Conservation (phyloP, 2,113 vertebrate genomes). For the Ammodytes dubius region DNA sequence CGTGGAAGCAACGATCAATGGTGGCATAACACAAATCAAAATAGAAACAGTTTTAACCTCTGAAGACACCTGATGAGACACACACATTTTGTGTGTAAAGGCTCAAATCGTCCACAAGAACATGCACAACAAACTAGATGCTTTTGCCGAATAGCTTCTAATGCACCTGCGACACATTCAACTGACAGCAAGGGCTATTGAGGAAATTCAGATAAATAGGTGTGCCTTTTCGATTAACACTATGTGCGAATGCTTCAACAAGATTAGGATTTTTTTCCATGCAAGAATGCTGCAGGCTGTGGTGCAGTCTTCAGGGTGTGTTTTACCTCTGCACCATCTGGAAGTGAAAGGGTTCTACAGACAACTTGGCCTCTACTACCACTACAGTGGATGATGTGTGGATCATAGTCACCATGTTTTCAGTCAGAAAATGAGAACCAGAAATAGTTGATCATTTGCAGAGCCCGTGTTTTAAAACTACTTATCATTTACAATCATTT, state of each 20-base stretch:
- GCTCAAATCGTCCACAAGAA: neutral
- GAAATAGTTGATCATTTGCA: neutral
- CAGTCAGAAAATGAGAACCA: neutral
- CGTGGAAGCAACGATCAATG: neutral
- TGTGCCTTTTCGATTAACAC: neutral
- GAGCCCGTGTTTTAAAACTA: neutral
- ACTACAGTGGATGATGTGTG: neutral
- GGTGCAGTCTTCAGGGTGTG: neutral
- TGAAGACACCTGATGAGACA: neutral
- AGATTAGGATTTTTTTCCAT: neutral
- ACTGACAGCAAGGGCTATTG: constrained; percentile 5
- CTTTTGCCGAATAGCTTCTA: neutral
- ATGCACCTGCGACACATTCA: neutral
- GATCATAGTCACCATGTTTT: too few relatives aligned
- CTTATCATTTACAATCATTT: constrained; percentile 1
- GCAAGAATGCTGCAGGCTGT: neutral
- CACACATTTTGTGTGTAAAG: neutral
- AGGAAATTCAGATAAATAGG: neutral
- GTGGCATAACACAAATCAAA: neutral
- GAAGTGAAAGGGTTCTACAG: neutral
- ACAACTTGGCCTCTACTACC: neutral
- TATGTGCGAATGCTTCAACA: neutral
- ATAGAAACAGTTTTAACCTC: neutral
- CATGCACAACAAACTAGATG: neutral
- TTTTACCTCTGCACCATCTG: neutral